phyloP scores from a whole-genome alignment of 1,140 invertebrate species.

The Drosophila leontia region DNA sequence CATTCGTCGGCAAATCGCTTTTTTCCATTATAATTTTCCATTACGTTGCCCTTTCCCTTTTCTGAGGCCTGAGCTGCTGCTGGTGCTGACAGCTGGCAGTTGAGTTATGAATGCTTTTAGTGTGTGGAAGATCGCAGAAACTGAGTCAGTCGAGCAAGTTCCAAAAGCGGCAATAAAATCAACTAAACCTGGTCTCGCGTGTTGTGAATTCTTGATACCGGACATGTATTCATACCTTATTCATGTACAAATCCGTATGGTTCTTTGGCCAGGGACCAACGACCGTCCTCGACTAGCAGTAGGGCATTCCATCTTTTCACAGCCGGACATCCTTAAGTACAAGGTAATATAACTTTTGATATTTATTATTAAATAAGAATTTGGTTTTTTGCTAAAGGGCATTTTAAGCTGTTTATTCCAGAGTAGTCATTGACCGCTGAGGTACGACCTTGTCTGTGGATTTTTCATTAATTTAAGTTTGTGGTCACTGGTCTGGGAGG shows the following conservation, averaged over 20 bases:
- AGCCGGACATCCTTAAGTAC: slow-evolving; percentile 57
- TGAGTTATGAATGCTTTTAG: slow-evolving; percentile 66
- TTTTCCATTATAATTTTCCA: slow-evolving; percentile 57
- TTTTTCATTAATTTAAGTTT: slow-evolving; percentile 66
- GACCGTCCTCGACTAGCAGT: slow-evolving; percentile 69
- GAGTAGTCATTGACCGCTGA: slow-evolving; percentile 65
- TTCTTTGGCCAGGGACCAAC: slow-evolving; percentile 55
- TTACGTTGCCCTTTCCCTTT: slow-evolving; percentile 66
- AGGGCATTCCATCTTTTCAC: slow-evolving; percentile 42
- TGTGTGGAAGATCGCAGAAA: slow-evolving; percentile 32
- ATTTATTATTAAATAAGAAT: slow-evolving; percentile 16
- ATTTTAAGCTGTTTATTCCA: slow-evolving; percentile 34
- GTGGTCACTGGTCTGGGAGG: slow-evolving; percentile 45
- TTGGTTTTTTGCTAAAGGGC: slow-evolving; percentile 48
- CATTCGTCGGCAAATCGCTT: slow-evolving; percentile 36
- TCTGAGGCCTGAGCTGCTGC: slow-evolving; percentile 3
- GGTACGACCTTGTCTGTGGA: slow-evolving; percentile 50
- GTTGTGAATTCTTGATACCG: slow-evolving; percentile 38
- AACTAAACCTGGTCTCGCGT: slow-evolving; percentile 24
- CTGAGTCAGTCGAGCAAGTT: slow-evolving; percentile 56
- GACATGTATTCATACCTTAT: slow-evolving; percentile 20
- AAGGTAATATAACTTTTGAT: slow-evolving; percentile 9
- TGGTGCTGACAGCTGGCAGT: slow-evolving; percentile 31
- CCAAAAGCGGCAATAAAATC: slow-evolving; percentile 17
- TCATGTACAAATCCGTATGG: slow-evolving; percentile 9